A percentile compares a stretch with the other conserved stretches of the same genome.
Evolutionary conservation across 2,888 invertebrate genomes (phyloP).

Genomic region (Cybosia mesomella): DNA sequence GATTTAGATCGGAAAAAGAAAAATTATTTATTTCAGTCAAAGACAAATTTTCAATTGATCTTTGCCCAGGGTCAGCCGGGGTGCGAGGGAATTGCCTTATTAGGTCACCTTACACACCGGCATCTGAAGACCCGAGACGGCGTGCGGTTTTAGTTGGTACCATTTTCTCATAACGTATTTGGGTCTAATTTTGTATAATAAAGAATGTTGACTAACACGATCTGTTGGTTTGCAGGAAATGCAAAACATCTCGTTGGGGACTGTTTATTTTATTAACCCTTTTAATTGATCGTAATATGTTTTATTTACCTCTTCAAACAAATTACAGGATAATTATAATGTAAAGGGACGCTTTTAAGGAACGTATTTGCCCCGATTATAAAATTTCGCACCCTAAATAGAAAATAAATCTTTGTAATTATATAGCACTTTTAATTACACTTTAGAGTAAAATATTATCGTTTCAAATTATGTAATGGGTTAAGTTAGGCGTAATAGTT

Average conservation of each 20-base stretch:
- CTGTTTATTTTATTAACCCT: slow-evolving; percentile 15
- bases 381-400: not conserved
- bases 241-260: not conserved
- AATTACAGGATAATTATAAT: slow-evolving; percentile 9
- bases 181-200: not conserved
- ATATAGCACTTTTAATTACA: not conserved
- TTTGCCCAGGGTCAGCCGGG: no score
- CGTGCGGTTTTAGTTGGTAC: no score
- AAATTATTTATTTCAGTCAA: not conserved
- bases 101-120: no score
- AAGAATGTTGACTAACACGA: not conserved
- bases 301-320: slow-evolving; percentile 13
- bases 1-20: no score
- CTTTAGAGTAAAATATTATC: not conserved
- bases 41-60: not conserved
- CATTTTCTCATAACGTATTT: not conserved
- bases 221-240: not conserved
- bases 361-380: not conserved
- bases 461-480: not conserved
- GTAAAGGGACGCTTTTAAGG: not conserved
- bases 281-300: slow-evolving; percentile 10
- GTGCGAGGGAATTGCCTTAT: no score
- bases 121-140: no score
- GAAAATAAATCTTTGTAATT: not conserved
- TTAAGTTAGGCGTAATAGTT: not conserved